A percentile compares a stretch with the other conserved stretches of the same genome.
Evolutionary conservation across 2,113 vertebrate genomes (phyloP).

Genomic region (Dolichallabes microphthalmus): DNA sequence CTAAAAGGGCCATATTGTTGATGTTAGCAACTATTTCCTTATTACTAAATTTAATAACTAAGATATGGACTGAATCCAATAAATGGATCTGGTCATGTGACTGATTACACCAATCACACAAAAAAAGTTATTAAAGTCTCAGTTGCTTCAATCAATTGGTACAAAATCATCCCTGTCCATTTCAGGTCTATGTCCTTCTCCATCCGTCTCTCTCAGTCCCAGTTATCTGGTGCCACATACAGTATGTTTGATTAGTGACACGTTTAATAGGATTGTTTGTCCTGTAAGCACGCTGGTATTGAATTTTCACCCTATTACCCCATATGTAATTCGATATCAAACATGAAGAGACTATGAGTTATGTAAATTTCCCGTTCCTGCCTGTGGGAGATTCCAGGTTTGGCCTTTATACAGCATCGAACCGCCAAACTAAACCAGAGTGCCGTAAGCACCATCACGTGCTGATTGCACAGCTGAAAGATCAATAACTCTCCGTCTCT

Average conservation of each 20-base stretch:
- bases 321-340: not conserved
- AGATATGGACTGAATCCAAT: no score
- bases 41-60: no score
- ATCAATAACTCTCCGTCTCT: slow-evolving; percentile 6
- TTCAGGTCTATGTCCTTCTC: not conserved
- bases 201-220: no score
- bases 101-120: not conserved
- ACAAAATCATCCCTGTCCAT: not conserved
- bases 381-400: not conserved
- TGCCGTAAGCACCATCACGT: not conserved
- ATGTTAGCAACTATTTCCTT: no score
- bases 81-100: not conserved
- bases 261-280: not conserved
- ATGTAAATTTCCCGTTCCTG: not conserved
- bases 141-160: not conserved
- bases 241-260: not conserved
- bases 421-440: not conserved
- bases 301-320: not conserved
- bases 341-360: not conserved
- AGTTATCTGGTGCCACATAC: not conserved
- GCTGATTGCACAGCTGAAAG: slow-evolving; percentile 1
- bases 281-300: not conserved
- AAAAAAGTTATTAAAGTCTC: not conserved
- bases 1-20: no score
- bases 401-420: not conserved